A percentile compares a stretch with the other conserved stretches of the same genome.
Evolutionary conservation across 2,888 invertebrate genomes (phyloP).

Genomic region (Nomada fabriciana): DNA sequence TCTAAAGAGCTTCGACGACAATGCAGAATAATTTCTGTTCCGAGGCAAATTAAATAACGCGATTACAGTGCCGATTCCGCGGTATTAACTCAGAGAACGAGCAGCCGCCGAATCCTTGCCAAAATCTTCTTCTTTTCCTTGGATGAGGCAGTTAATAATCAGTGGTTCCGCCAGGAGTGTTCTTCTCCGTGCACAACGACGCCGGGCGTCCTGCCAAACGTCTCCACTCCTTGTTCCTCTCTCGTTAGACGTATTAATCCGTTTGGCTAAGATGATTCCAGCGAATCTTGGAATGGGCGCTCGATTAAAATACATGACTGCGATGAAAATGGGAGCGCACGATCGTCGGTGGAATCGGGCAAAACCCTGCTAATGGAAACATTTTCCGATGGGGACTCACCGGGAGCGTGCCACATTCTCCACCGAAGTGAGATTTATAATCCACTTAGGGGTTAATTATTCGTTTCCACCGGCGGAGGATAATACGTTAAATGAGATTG

Average conservation of each 20-base stretch:
- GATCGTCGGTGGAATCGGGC: conserved; percentile 31
- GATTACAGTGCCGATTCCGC: conserved; percentile 45
- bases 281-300: neutral
- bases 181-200: neutral
- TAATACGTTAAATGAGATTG: conserved; percentile 38
- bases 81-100: conserved; percentile 13
- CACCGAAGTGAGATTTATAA: conserved; percentile 40
- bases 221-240: conserved; percentile 35
- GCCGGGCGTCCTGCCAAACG: conserved; percentile 64
- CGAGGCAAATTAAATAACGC: conserved; percentile 33
- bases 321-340: conserved; percentile 43
- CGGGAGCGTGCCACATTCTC: conserved; percentile 4
- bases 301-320: conserved; percentile 47
- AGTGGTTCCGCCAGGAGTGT: conserved; percentile 54
- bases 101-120: conserved; percentile 36
- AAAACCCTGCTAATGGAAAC: conserved; percentile 48
- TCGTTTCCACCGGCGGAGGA: conserved; percentile 27
- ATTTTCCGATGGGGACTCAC: conserved; percentile 42
- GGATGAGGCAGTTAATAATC: conserved; percentile 75
- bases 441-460: conserved; percentile 55
- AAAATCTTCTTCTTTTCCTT: conserved; percentile 59
- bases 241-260: conserved; percentile 69
- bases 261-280: conserved; percentile 64
- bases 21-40: conserved; percentile 18
- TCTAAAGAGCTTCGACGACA: conserved; percentile 6